Evolutionary conservation across 2,888 invertebrate species (phyloP), one percentile per base, ranked within the genome.

Genomic region (Sesamia inferens): DNA sequence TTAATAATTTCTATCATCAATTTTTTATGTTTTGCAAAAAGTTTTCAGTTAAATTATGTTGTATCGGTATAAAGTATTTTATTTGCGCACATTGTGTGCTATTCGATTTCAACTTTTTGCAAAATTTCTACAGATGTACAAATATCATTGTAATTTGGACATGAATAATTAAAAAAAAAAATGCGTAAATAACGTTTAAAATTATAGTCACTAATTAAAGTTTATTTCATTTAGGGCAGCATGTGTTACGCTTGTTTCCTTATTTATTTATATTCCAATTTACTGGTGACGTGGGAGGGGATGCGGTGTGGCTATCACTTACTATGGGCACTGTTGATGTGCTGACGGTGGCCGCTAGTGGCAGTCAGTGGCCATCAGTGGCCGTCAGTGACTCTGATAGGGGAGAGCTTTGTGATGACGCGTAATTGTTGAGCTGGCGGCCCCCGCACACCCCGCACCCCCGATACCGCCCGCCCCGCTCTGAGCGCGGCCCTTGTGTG

Each of bases 401-500:
- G 58, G 57, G 71, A 79, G 74, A 79, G 79, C 65, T 31, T 39
- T 68, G 78, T 71, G 61, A 61, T 61, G 54, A 70, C 71, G 61
- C 80, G 64, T 57, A 63, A 69, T 75, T 78, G 72, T 68, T 65
- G 69, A 57, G 44, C 81, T 74, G 62, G 68, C 64, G 65, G 57
- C 31, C 59, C 66, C 74, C 82, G 71, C 82, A 67, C 84, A 88
- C 90, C 88, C 88, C 90, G 88, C 89, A 87, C 89, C 96, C 88
- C 88, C 85, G 89, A 85, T 87, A 88, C 88, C 89, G 87, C 88
- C 96, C 85, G 88, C 89, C 91, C 89, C 90, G 95, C 95, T 95
- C 95, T 95, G 95, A 96, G 96, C 95, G 96, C 95, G 94, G 95
- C 96, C 95, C 95, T 96, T 96, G 96, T 96, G 95, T 97, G 97